Conservation (phyloP, 2,888 invertebrate genomes). For the Ormyrus thymus region DNA sequence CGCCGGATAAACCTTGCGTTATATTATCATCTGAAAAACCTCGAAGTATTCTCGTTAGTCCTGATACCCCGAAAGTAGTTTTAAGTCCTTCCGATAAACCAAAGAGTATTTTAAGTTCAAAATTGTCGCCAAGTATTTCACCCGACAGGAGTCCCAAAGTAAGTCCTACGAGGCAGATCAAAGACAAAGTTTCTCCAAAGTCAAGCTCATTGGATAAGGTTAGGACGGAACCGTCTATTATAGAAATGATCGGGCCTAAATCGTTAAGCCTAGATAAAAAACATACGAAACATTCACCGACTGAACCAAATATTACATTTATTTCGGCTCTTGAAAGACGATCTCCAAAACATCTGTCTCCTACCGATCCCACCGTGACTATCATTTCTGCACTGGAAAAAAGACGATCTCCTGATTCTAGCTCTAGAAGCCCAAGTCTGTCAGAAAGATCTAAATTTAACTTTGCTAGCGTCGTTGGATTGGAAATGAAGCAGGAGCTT, state of each 20-base stretch:
- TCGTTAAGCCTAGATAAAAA: conserved; percentile 68
- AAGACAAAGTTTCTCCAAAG: conserved; percentile 59
- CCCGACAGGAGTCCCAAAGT: conserved; percentile 67
- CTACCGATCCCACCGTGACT: conserved; percentile 67
- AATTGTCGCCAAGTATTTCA: conserved; percentile 67
- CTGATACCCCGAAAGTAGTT: conserved; percentile 66
- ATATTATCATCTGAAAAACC: conserved; percentile 74
- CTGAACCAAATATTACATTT: conserved; percentile 68
- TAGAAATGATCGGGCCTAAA: conserved; percentile 61
- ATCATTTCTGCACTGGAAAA: conserved; percentile 69
- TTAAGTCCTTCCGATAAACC: conserved; percentile 66
- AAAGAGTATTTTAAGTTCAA: conserved; percentile 64
- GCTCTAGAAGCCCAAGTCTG: conserved; percentile 58
- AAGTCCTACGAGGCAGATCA: conserved; percentile 58
- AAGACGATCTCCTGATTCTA: conserved; percentile 65
- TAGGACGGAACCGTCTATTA: conserved; percentile 58
- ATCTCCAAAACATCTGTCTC: conserved; percentile 63
- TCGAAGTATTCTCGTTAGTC: conserved; percentile 66
- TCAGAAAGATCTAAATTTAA: conserved; percentile 62
- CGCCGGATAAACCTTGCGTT: conserved; percentile 60
- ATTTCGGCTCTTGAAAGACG: conserved; percentile 67
- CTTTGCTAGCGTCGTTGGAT: conserved; percentile 68
- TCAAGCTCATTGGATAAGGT: conserved; percentile 66
- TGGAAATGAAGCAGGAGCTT: conserved; percentile 69
- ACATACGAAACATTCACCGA: conserved; percentile 62